Base-by-base conservation (phyloP, 2,797 vertebrate species). In the Euthynnus affinis region DNA sequence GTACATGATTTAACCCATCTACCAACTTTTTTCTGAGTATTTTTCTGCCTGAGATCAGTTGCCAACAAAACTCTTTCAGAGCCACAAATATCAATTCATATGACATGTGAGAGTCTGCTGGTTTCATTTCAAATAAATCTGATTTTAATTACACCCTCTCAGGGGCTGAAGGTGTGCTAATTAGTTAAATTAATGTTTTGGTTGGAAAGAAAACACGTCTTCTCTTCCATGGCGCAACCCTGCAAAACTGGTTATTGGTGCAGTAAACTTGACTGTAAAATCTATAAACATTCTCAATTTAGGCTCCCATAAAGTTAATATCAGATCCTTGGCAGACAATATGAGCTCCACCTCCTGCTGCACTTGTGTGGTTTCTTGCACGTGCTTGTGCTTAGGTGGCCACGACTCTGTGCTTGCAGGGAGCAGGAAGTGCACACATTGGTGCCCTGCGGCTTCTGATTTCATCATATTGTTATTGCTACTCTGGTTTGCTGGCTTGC, bases 401-500 rank as follows among this genome's bases (percentile, higher is more conserved):
- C 71, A 34, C 52, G 67, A 37, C 18, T 56, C 64, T 68, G 37
- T 40, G 62, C 72, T 74, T 78, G 65, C 71, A 62, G n/a, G 3
- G 37, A 73, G 65, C 42, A 60, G 44, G 18, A 17, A 72, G 53
- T 34, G 40, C 52, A 73, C 42, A 83, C 56, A 55, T 46, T 34
- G 18, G 44, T 74, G 59, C 80, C 48, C 64, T 76, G 76, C 60
- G 83, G 80, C 44, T 76, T 84, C 65, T 83, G 63, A 81, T 78
- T 84, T 83, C 56, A 81, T 66, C 34, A 65, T 20, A 69, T 27
- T 56, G 37, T 55, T 29, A 29, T 29, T 29, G 29, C 18, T 63
- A 17, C 55, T 61, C 46, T 59, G 60, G 62, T 79, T 78, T 71
- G 53, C 71, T 73, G 71, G 23, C n/a, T 67, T 56, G 64, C 68